Evolutionary conservation across 1,140 invertebrate genomes (phyloP).

Genomic region (Bombus vancouverensis): DNA sequence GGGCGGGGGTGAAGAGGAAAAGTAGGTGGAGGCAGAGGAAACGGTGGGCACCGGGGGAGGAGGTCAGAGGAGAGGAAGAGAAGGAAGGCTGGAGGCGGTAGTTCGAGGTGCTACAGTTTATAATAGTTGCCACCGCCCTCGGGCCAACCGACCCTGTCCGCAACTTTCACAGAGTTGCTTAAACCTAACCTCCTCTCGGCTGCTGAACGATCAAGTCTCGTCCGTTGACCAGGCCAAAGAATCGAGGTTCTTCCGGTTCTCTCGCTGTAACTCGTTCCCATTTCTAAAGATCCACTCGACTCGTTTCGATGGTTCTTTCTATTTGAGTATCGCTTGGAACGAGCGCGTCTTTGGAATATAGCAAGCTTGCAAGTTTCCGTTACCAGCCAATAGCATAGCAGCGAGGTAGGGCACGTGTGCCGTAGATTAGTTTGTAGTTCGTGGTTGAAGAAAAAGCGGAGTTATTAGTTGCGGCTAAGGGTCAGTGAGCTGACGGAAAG

Average conservation of each 20-base stretch:
- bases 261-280: neutral
- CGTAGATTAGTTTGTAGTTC: slow-evolving; percentile 75
- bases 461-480: slow-evolving; percentile 72
- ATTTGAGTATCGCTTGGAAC: neutral
- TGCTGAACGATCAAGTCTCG: slow-evolving; percentile 72
- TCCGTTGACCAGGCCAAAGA: slow-evolving; percentile 54
- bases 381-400: slow-evolving; percentile 66
- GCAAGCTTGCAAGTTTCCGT: neutral
- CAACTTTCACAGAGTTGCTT: slow-evolving; percentile 83
- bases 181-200: slow-evolving; percentile 79
- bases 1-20: slow-evolving; percentile 42
- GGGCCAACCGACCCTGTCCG: slow-evolving; percentile 78
- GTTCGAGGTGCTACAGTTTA: slow-evolving; percentile 84
- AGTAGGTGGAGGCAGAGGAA: slow-evolving; percentile 59
- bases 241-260: slow-evolving; percentile 40
- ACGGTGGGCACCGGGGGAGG: slow-evolving; percentile 58
- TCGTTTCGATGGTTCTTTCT: no score
- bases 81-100: slow-evolving; percentile 78
- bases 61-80: slow-evolving; percentile 65
- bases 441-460: slow-evolving; percentile 73
- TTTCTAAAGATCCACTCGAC: neutral
- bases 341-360: neutral
- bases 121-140: slow-evolving; percentile 82
- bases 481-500: slow-evolving; percentile 61
- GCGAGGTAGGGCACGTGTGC: slow-evolving; percentile 54